Percentiles rank a stretch among this genome's conserved stretches.
Conservation (phyloP, 2,797 vertebrate species). For the Danio kyathit region DNA sequence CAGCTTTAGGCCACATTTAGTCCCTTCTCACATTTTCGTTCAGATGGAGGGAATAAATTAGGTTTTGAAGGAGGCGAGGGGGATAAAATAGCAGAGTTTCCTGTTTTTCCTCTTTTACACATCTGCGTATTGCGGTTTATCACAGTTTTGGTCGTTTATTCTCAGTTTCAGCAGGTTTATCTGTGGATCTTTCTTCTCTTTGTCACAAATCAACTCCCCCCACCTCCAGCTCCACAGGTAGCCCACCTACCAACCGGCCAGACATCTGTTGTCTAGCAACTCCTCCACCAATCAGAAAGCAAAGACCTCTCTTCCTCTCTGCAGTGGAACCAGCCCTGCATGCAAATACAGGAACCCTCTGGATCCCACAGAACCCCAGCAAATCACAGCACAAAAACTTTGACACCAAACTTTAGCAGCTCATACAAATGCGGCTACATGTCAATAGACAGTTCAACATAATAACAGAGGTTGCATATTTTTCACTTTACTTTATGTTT, state of each 20-base stretch:
- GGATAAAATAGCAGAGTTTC: not conserved
- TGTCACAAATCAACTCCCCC: constrained; percentile 39
- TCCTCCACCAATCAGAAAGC: constrained; percentile 79
- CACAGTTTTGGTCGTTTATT: constrained; percentile 10
- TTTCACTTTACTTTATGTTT: not conserved
- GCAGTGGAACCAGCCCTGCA: constrained; percentile 84
- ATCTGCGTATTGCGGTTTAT: not conserved
- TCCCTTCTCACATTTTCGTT: constrained; percentile 11
- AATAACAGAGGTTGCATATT: not conserved
- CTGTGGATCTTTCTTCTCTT: constrained; percentile 36
- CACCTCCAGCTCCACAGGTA: constrained; percentile 76
- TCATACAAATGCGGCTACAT: not conserved
- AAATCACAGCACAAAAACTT: constrained; percentile 25
- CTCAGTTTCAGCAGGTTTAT: constrained; percentile 46
- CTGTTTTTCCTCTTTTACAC: not conserved
- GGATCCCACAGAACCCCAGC: constrained; percentile 61
- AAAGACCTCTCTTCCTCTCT: constrained; percentile 73
- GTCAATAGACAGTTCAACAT: not conserved
- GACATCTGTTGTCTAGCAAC: constrained; percentile 87
- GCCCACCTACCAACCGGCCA: constrained; percentile 75
- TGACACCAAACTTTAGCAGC: not conserved
- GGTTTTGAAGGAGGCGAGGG: not conserved
- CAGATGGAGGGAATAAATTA: constrained; percentile 27
- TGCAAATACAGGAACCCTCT: constrained; percentile 76
- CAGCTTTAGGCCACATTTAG: constrained; percentile 4